Base-by-base conservation (phyloP, 2,888 invertebrate genomes). In the Hypomecis punctinalis region DNA sequence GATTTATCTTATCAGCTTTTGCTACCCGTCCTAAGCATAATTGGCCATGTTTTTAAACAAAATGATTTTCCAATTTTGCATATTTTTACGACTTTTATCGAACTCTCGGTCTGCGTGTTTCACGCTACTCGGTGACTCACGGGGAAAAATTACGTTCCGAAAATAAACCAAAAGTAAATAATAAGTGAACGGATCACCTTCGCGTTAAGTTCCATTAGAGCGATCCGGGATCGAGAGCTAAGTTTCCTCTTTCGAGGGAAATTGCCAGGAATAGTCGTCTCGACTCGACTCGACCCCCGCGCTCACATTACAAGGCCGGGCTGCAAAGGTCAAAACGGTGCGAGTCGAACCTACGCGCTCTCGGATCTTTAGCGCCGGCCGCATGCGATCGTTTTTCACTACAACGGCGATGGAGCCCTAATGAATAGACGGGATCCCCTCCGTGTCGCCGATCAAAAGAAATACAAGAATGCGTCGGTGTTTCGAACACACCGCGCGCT, bases 381-480 rank as follows among this genome's bases (percentile, higher is more conserved):
- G 57, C 52, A 37, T 51, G 60, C 60, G 59, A 67, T 47, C 58
- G 60, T 64, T 67, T 59, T 66, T 67, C 62, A 66, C 65, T 57
- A 66, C 53, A 63, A 61, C 61, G 36, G 46, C 57, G 67, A 70
- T 68, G 70, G 71, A 76, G 74, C 77, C 73, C 72, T 66, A 76
- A 74, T 74, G 74, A 74, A 78, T 70, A 76, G 74, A 71, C 70
- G 69, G 73, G 61, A 70, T 74, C 71, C 66, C 66, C 65, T 60
- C 61, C 63, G 68, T 67, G 39, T 47, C 72, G 63, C 45, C 59
- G 63, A 71, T 48, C 74, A 70, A 78, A 52, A 79, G 79, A 81
- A 81, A 81, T 79, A 81, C 78, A 82, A 84, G 83, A 84, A 82
- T 83, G 83, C 80, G 81, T 79, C 77, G 76, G 74, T 76, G 77